Percentiles rank a stretch among this genome's conserved stretches.
These are phyloP conservation scores for Octonoba sinensis DNA, from an alignment of 2,888 invertebrate species.

Conservation along the genomic window DNA sequence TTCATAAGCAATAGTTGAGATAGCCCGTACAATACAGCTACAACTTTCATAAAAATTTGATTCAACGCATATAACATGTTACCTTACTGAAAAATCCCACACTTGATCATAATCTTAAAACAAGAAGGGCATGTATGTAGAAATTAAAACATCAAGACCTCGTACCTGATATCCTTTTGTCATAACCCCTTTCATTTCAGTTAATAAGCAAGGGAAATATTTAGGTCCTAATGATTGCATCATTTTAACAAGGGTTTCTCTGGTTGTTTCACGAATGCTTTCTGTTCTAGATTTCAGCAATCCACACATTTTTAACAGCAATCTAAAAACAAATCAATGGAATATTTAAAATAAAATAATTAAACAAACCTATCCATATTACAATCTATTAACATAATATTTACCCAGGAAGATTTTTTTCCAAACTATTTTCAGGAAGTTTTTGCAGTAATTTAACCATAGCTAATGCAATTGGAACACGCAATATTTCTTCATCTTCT, in stretches of 20 bases:
- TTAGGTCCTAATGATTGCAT: conserved; percentile 86
- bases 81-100: neutral
- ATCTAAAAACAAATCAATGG: conserved; percentile 74
- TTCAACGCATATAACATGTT: no score
- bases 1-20: no score
- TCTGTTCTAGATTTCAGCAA: conserved; percentile 90
- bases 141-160: neutral
- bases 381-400: conserved; percentile 66
- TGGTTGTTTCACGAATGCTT: conserved; percentile 85
- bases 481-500: conserved; percentile 83
- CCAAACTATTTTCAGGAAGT: conserved; percentile 82
- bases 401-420: conserved; percentile 85
- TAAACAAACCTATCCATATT: neutral
- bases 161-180: conserved; percentile 86
- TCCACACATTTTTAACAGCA: conserved; percentile 83
- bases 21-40: no score
- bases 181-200: conserved; percentile 84
- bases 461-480: conserved; percentile 93
- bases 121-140: neutral
- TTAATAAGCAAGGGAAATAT: conserved; percentile 83
- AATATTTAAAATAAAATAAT: neutral
- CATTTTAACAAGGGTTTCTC: conserved; percentile 93
- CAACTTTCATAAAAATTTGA: no score
- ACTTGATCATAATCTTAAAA: neutral
- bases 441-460: conserved; percentile 91